phyloP scores from a whole-genome alignment of 2,113 vertebrate genomes.

The Terrapene triunguis region DNA sequence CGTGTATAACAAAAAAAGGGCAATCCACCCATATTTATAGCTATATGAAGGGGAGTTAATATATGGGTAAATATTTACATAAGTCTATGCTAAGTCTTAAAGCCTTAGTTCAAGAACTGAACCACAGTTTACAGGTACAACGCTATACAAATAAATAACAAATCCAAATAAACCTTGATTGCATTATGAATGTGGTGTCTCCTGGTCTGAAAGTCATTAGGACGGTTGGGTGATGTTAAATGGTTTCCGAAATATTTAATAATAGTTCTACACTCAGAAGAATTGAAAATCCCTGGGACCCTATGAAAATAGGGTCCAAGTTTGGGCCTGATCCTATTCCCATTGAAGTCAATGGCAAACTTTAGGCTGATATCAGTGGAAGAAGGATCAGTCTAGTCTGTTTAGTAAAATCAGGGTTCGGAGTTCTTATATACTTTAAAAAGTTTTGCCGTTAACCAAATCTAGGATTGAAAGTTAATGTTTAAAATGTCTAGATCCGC shows the following conservation, averaged over 20 bases:
- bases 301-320: background rate
- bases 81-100: conserved; percentile 64
- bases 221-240: background rate
- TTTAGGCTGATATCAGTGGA: background rate
- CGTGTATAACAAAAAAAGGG: conserved; percentile 31
- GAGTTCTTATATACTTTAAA: background rate
- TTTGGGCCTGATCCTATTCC: background rate
- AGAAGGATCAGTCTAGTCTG: background rate
- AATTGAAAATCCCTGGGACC: accelerated
- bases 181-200: accelerated
- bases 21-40: conserved; percentile 60
- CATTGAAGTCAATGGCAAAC: background rate
- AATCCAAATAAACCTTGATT: background rate
- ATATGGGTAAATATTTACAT: conserved; percentile 74
- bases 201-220: background rate
- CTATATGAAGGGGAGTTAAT: conserved; percentile 42
- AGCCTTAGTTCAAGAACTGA: conserved; percentile 13
- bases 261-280: background rate
- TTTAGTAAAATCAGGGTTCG: background rate
- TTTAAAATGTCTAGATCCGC: background rate
- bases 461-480: background rate
- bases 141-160: background rate
- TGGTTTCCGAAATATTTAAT: background rate
- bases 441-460: background rate
- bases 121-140: conserved; percentile 53